Evolutionary conservation across 2,888 invertebrate species (phyloP), one percentile per base, ranked within the genome.

Genomic region (Orchesella flavescens): DNA sequence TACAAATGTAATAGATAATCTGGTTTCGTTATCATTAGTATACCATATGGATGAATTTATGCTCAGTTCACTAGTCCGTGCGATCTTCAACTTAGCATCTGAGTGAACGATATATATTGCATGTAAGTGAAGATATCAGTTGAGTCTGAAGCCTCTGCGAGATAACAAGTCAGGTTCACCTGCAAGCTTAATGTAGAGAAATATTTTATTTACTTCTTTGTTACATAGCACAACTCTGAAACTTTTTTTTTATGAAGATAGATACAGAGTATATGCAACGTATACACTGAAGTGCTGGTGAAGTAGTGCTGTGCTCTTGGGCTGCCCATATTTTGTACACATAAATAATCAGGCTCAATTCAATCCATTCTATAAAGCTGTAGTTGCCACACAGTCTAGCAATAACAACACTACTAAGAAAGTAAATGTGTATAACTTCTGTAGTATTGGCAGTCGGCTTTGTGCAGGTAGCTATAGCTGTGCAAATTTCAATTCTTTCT

Each of bases 141-240:
- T 86, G 79, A 76, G 75, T 74, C 21, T 80, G 81, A 85, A 86
- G 81, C 83, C 53, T 84, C 76, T 73, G 46, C 34, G 80, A 79
- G 86, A 83, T 84, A 86, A 84, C 76, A 86, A 75, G 79, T 83
- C 61, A 82, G 34, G 61, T 85, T 86, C 78, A 84, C 86, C 84
- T 84, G 86, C 72, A 81, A 84, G 80, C 57, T 74, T 68, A 81
- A 69, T 68, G 61, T 7, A 23, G 49, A 43, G 49, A 66, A 76
- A 84, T 9, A 73, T 63, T 61, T 63, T 44, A 57, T 75, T 55
- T 71, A 24, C 53, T 73, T 73, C 12, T 69, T n/a, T 46, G 55
- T 66, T 43, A 44, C 49, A 9, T 61, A 21, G n/a, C 57, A 49
- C 15, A 15, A 49, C 34, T 49, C 12, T 49, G 49, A 12, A 49